Conservation (phyloP, 2,113 vertebrate species). For the Synodontis membranacea region DNA sequence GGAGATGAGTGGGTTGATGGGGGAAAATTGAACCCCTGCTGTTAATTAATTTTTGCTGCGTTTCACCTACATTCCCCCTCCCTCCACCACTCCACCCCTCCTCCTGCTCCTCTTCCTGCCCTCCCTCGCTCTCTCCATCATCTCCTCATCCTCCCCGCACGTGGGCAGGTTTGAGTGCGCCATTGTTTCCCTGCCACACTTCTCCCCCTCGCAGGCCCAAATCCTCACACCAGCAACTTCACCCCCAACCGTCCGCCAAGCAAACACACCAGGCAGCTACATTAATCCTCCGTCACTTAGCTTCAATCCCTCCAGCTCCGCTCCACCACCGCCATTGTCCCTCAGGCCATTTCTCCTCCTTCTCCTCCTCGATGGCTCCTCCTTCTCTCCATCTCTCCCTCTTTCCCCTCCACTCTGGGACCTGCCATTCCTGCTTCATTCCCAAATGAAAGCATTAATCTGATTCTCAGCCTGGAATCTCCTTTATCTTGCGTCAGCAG, state of each 20-base stretch:
- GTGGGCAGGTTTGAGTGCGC: conserved; percentile 15
- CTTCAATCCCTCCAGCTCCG: neutral
- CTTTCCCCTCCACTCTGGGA: neutral
- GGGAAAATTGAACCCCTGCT: conserved; percentile 34
- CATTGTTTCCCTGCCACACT: conserved; percentile 40
- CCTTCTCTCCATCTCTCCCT: neutral
- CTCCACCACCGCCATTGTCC: conserved; percentile 30
- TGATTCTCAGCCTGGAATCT: conserved; percentile 4
- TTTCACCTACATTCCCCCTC: neutral
- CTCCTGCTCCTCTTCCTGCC: neutral
- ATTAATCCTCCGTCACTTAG: conserved; percentile 52
- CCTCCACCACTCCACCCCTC: neutral
- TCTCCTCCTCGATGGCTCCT: conserved; percentile 5
- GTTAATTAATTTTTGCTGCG: conserved; percentile 49
- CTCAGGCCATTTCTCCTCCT: conserved; percentile 19
- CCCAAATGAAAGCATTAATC: conserved; percentile 21
- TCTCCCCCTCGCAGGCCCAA: conserved; percentile 18
- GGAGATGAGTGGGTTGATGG: conserved; percentile 6
- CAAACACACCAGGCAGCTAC: conserved; percentile 42
- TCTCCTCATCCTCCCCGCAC: neutral
- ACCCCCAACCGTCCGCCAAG: conserved; percentile 27
- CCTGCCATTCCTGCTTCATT: neutral
- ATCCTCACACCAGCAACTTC: conserved; percentile 18
- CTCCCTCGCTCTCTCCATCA: neutral
- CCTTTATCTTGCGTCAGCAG: neutral